phyloP scores from a whole-genome alignment of 2,113 vertebrate genomes.

The Ursus arctos region DNA sequence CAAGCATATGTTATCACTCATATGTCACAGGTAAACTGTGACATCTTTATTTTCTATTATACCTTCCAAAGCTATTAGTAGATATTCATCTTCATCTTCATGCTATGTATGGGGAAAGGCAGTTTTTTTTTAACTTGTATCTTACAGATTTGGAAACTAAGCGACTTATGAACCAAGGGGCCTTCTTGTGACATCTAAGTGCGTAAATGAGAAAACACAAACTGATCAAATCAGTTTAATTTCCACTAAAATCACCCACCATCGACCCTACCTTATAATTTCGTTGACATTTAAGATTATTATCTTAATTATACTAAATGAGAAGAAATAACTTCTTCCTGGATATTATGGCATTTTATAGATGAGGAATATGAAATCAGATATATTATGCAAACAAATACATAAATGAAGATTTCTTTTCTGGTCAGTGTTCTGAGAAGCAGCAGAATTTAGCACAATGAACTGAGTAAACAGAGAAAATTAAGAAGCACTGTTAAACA shows the following conservation, averaged over 20 bases:
- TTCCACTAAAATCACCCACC: background rate
- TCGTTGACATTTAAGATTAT: slow-evolving; percentile 23
- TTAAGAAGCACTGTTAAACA: background rate
- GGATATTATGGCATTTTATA: background rate
- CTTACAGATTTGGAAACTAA: slow-evolving; percentile 18
- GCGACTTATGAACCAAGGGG: background rate
- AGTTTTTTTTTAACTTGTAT: background rate
- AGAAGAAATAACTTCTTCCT: slow-evolving; percentile 59
- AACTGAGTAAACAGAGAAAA: background rate
- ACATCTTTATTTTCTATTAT: background rate
- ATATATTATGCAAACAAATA: background rate
- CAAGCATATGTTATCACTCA: background rate
- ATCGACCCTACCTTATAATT: slow-evolving; percentile 41
- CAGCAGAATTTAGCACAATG: background rate
- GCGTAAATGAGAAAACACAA: background rate
- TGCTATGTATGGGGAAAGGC: background rate
- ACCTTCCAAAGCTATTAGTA: background rate
- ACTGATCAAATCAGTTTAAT: slow-evolving; percentile 7
- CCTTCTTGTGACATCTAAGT: background rate
- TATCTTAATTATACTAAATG: slow-evolving; percentile 54
- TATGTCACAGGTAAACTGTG: background rate
- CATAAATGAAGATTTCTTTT: background rate
- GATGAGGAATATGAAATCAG: background rate
- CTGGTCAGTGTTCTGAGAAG: background rate
- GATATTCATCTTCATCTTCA: slow-evolving; percentile 1